phyloP scores from a whole-genome alignment of 2,888 invertebrate genomes.

The Xanthostigma xanthostigma region DNA sequence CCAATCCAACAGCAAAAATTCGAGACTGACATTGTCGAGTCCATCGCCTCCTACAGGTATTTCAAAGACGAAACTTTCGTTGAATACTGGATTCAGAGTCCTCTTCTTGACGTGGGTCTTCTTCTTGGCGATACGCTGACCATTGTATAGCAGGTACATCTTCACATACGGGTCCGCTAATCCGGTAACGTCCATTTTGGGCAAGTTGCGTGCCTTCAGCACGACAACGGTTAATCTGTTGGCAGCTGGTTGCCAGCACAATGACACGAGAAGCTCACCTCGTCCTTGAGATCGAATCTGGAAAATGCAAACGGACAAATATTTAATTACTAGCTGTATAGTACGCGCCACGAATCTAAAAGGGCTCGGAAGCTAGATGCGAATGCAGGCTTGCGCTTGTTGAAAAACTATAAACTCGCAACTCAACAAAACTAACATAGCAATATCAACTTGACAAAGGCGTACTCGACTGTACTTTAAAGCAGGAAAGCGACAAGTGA shows the following conservation, averaged over 20 bases:
- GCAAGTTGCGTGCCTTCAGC: constrained; percentile 90
- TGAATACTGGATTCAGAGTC: constrained; percentile 95
- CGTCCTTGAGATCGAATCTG: constrained; percentile 86
- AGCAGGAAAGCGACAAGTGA: too few relatives aligned
- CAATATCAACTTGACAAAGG: too few relatives aligned
- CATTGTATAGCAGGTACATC: constrained; percentile 91
- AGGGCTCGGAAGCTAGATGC: too few relatives aligned
- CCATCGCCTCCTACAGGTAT: constrained; percentile 68
- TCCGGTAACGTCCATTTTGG: constrained; percentile 96
- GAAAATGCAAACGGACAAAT: constrained; percentile 11
- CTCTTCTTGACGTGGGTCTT: constrained; percentile 98
- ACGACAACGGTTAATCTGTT: constrained; percentile 92
- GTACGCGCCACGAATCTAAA: too few relatives aligned
- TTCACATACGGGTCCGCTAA: constrained; percentile 96
- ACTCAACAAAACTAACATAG: too few relatives aligned
- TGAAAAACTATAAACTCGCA: too few relatives aligned
- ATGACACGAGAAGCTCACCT: constrained; percentile 86
- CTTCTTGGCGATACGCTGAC: constrained; percentile 96
- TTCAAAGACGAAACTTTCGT: constrained; percentile 97
- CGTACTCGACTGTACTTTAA: too few relatives aligned
- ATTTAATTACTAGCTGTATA: too few relatives aligned
- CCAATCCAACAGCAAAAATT: constrained; percentile 88
- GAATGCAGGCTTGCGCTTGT: too few relatives aligned
- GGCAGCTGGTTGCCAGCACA: constrained; percentile 97
- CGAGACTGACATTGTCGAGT: constrained; percentile 69